These are phyloP conservation scores for Holothuria leucospilota DNA, from an alignment of 53 echinoderm and acorn worm species.

Conservation along the genomic window DNA sequence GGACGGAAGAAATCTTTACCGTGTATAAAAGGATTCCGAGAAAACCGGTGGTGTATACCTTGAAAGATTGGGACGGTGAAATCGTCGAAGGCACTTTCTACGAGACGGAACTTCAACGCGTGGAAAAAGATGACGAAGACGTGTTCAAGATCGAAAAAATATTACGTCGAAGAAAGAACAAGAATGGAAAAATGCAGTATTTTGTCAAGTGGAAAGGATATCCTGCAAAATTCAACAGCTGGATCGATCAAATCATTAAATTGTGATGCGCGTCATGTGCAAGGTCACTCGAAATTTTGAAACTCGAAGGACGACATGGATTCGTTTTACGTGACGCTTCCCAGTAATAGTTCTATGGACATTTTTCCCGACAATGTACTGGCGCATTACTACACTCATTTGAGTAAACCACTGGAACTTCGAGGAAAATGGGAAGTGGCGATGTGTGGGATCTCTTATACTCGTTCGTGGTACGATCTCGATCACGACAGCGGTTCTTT, in stretches of 20 bases:
- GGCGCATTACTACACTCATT: no score
- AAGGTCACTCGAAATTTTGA: no score
- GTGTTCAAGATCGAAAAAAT: slow-evolving; percentile 39
- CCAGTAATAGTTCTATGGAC: no score
- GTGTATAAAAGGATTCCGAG: slow-evolving; percentile 13
- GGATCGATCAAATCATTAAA: slow-evolving; percentile 3
- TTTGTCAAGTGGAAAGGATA: slow-evolving; percentile 20
- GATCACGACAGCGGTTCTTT: neutral
- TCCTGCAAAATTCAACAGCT: slow-evolving; percentile 5
- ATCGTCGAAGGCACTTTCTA: slow-evolving; percentile 38
- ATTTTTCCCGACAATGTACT: no score
- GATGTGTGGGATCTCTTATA: neutral
- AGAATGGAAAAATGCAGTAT: slow-evolving; percentile 2
- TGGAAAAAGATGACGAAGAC: neutral
- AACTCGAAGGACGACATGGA: no score
- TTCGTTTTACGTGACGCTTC: no score
- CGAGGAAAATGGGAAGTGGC: neutral
- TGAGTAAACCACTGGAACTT: no score
- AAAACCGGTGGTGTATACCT: slow-evolving; percentile 19
- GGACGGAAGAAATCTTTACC: slow-evolving; percentile 55
- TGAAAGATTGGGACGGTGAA: slow-evolving; percentile 16
- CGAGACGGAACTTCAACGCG: slow-evolving; percentile 41
- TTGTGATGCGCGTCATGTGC: neutral
- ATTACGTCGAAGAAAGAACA: slow-evolving; percentile 13
- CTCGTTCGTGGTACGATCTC: neutral